These are phyloP conservation scores for Prionchulus punctatus DNA, from an alignment of 2,888 invertebrate genomes.

Conservation along the genomic window DNA sequence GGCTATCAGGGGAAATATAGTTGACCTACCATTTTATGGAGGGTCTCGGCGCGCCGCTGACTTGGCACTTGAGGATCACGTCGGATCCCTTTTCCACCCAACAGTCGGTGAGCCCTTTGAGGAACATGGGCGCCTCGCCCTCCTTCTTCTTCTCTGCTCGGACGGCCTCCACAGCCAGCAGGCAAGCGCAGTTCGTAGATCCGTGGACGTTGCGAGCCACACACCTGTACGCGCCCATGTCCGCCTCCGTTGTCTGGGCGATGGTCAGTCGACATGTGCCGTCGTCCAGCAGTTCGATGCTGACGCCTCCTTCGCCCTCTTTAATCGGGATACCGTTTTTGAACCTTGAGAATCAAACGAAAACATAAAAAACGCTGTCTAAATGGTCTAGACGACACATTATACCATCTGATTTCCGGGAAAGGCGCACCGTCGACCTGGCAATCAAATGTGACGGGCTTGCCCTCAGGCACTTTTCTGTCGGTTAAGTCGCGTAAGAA, in stretches of 20 bases:
- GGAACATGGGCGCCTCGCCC: constrained; percentile 29
- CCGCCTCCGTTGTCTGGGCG: constrained; percentile 34
- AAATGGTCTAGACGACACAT: too few relatives aligned
- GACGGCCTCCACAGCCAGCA: constrained; percentile 20
- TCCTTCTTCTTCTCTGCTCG: constrained; percentile 19
- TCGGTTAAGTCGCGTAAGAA: constrained; percentile 36
- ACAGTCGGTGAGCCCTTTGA: constrained; percentile 23
- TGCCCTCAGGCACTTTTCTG: constrained; percentile 26
- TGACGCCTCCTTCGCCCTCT: constrained; percentile 16
- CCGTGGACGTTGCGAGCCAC: constrained; percentile 44
- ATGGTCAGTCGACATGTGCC: constrained; percentile 47
- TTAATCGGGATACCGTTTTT: constrained; percentile 17
- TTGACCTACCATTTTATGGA: constrained; percentile 24
- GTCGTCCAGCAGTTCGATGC: constrained; percentile 32
- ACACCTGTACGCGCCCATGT: constrained; percentile 47
- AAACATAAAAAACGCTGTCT: too few relatives aligned
- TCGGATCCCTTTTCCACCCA: constrained; percentile 24
- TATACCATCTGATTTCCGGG: constrained; percentile 34
- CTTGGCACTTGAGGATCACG: constrained; percentile 26
- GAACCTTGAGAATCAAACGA: constrained; percentile 19
- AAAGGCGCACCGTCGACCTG: constrained; percentile 38
- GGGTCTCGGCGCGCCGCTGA: constrained; percentile 29
- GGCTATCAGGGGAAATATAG: too few relatives aligned
- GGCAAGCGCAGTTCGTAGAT: constrained; percentile 32
- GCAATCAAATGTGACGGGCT: constrained; percentile 31